Evolutionary conservation across 2,113 vertebrate genomes (phyloP), one percentile per base, ranked within the genome.

Genomic region (Halichoerus grypus): DNA sequence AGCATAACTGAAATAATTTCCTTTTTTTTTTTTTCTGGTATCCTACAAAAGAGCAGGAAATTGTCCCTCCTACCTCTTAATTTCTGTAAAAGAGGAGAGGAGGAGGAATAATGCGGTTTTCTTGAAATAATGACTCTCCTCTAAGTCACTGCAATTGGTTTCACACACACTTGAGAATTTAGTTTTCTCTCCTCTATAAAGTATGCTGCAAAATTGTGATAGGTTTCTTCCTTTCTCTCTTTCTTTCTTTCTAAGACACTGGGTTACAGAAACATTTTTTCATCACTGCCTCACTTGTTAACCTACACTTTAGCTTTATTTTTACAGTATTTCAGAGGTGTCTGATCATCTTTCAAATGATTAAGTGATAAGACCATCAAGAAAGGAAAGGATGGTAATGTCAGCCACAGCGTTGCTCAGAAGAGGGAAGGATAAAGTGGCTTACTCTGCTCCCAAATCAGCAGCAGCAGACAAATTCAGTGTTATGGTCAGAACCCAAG

Each of bases 21-120:
- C 7, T 85, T 19, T 18, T 51, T 63, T 53, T n/a, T 88, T 95
- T 31, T 74, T 36, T 46, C 18, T 49, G 31, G 18, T 26, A 95
- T 77, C 28, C 6, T 71, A 39, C 14, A 63, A 97, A 84, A 93
- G 76, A 92, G 96, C 65, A 88, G 57, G 81, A 98, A 98, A 94
- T 77, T 10, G 94, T 84, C 53, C 83, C 42, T 46, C 7, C 14
- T 63, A 88, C 82, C 42, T 65, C 42, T 91, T 91, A 76, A 96
- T 92, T 77, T 53, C 3, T 95, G 4, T 61, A 69, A 96, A 86
- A n/a, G 7, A 65, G 15, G 26, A n/a, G 6, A 65, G 13, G 26
- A 76, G 90, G 31, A 33, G 74, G 8, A 11, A 46, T 83, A 91
- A 94, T 84, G 5, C 79, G 36, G 16, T 77, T 74, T 24, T 28